A percentile compares a stretch with the other conserved stretches of the same genome.
Conservation (phyloP, 1,140 invertebrate genomes). For the Lerema accius region DNA sequence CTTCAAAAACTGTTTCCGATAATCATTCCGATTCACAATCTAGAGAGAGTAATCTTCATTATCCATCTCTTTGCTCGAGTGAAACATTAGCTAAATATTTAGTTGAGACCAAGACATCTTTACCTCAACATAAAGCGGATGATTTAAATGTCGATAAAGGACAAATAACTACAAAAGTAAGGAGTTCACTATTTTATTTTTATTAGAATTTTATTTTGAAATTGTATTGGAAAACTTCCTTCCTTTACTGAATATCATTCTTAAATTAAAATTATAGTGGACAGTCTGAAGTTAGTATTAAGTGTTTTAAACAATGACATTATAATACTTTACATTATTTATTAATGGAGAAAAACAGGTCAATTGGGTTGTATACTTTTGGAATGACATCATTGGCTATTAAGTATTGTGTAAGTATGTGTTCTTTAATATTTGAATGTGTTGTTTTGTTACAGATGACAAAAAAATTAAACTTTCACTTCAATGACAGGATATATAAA, state of each 20-base stretch:
- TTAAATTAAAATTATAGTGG: no score
- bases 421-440: not conserved
- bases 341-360: no score
- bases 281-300: no score
- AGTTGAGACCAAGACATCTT: slow-evolving; percentile 51
- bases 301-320: no score
- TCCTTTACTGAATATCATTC: no score
- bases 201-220: no score
- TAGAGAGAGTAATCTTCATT: slow-evolving; percentile 49
- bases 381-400: no score
- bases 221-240: no score
- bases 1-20: slow-evolving; percentile 49
- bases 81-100: slow-evolving; percentile 64
- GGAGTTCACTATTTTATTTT: slow-evolving; percentile 16
- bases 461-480: slow-evolving; percentile 77
- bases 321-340: no score
- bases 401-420: no score
- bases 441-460: slow-evolving; percentile 65
- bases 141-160: slow-evolving; percentile 54
- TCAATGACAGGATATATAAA: slow-evolving; percentile 78
- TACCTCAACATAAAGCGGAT: slow-evolving; percentile 36
- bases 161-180: slow-evolving; percentile 57
- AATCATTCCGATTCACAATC: slow-evolving; percentile 1
- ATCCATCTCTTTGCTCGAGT: slow-evolving; percentile 66
- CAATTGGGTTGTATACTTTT: no score